Evolutionary conservation across 2,113 vertebrate genomes (phyloP).

Genomic region (Microcebus griseorufus): DNA sequence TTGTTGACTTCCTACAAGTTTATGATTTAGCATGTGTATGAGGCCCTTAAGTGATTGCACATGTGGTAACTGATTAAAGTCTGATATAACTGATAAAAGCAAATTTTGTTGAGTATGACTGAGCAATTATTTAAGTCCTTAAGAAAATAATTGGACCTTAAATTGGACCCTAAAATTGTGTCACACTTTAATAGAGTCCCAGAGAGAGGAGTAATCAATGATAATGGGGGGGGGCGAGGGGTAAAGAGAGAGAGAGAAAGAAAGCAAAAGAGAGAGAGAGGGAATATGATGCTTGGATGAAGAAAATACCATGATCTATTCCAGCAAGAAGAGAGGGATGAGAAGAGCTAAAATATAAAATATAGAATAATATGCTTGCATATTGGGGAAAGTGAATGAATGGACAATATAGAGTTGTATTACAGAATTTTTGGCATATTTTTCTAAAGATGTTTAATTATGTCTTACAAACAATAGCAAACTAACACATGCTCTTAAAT

Average conservation of each 20-base stretch:
- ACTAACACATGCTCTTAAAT: not conserved
- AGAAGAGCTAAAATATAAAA: not conserved
- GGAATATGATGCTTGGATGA: not conserved
- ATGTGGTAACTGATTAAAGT: not conserved
- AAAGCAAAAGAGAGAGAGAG: not conserved
- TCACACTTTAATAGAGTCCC: not conserved
- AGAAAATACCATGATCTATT: not conserved
- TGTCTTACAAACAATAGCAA: not conserved
- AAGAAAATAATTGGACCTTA: not conserved
- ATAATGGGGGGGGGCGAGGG: too few species aligned
- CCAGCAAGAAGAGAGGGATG: not conserved
- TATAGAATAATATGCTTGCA: not conserved
- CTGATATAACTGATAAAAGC: not conserved
- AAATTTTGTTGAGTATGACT: not conserved
- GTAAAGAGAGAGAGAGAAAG: accelerated
- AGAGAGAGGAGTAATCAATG: not conserved
- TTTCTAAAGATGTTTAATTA: not conserved
- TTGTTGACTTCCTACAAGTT: not conserved
- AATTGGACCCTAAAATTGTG: not conserved
- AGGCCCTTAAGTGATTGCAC: not conserved
- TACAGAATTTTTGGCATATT: not conserved
- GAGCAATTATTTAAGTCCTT: not conserved
- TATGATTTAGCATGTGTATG: not conserved
- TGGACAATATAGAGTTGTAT: not conserved
- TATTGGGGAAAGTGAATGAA: not conserved